These are phyloP conservation scores for Laterallus jamaicensis DNA, from an alignment of 2,113 vertebrate genomes.

Conservation along the genomic window DNA sequence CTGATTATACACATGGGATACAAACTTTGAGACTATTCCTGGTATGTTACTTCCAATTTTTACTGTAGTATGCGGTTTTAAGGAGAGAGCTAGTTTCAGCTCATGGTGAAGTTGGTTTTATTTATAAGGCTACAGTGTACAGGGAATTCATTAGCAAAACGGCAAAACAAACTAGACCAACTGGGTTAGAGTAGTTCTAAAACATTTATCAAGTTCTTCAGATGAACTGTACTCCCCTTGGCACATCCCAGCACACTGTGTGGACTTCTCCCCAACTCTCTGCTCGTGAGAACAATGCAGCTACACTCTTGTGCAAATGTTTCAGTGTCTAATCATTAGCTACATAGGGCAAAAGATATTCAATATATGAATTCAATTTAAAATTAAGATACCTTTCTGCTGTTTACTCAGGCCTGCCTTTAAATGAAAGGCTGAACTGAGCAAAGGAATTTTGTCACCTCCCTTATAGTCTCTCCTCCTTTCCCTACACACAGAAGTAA, in stretches of 20 bases:
- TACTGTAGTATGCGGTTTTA: background rate
- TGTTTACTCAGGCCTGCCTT: background rate
- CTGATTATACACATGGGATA: background rate
- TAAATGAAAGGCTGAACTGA: background rate
- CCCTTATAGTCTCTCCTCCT: background rate
- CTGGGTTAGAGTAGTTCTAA: background rate
- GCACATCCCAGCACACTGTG: background rate
- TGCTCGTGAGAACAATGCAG: background rate
- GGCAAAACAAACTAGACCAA: constrained; percentile 9
- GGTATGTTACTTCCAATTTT: background rate
- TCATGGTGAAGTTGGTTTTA: constrained; percentile 10
- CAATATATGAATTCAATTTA: background rate
- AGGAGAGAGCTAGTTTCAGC: background rate
- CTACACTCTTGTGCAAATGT: background rate
- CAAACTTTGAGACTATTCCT: background rate
- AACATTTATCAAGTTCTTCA: constrained; percentile 33
- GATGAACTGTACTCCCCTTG: background rate
- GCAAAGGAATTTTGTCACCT: background rate
- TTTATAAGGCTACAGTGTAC: background rate
- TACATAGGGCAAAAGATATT: background rate
- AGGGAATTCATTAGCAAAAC: constrained; percentile 45
- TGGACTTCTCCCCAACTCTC: background rate
- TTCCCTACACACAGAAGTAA: background rate
- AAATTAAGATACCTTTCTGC: background rate
- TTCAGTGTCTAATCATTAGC: background rate